Evolutionary conservation across 1,140 invertebrate species (phyloP), one percentile per base, ranked within the genome.

Genomic region (Cherax quadricarinatus): DNA sequence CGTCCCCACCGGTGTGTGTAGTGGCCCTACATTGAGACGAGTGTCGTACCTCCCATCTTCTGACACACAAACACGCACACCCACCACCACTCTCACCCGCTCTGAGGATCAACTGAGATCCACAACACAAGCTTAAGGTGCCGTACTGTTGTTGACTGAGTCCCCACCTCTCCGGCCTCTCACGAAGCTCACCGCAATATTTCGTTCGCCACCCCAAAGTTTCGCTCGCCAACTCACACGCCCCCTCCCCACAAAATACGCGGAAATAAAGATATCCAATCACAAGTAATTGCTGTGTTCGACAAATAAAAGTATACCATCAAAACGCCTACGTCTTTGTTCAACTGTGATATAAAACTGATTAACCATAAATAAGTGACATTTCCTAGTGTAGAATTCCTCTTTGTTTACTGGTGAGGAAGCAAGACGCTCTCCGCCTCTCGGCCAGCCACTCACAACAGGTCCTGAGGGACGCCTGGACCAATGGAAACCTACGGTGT

Each of bases 41-140:
- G 53, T 14, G 9, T 10, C 53, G 9, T 5, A 9, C 6, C 53
- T 14, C 53, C 9, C 53, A 57, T 14, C 53, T 14, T 57, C 9
- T 14, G 53, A 9, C 53, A 57, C 53, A 57, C 53, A 57, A 9
- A 57, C 82, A 84, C 82, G 41, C 82, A 62, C 49, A n/a, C 53
- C 62, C 53, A 57, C 53, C 53, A 14, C 53, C 53, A 57, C 82
- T 84, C 82, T 60, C 82, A 62, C 82, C 9, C 41, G 53, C 82
- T 84, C 49, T 84, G n/a, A 84, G 53, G 53, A 83, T 84, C 9
- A 84, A 84, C 82, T 84, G 53, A 70, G 53, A 53, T 60, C 82
- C 62, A 62, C 60, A 84, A 57, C 53, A 84, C 53, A 84, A 84
- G 62, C 51, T 51, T 70, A 3, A 84, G 53, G 82, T 84, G 82